A percentile compares a stretch with the other conserved stretches of the same genome.
Conservation (phyloP, 2,888 invertebrate species). For the Scaptomyza cyrtandrae region DNA sequence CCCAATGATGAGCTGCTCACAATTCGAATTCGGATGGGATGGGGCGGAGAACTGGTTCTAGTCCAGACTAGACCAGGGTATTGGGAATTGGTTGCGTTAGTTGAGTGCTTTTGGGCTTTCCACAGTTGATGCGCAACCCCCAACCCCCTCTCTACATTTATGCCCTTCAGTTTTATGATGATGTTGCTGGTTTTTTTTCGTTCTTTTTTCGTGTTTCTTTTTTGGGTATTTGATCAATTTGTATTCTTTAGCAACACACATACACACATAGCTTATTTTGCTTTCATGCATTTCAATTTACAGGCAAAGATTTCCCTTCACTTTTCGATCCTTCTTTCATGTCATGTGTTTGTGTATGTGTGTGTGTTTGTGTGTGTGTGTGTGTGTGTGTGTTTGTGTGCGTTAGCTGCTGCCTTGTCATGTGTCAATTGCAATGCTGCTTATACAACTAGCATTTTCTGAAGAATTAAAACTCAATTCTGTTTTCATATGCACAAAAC, state of each 20-base stretch:
- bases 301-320: slow-evolving; percentile 20
- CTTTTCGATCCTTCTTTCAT: neutral
- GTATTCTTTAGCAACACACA: slow-evolving; percentile 59
- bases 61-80: slow-evolving; percentile 14
- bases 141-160: neutral
- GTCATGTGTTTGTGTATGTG: slow-evolving; percentile 1
- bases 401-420: slow-evolving; percentile 51
- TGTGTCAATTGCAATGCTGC: slow-evolving; percentile 72
- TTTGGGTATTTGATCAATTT: slow-evolving; percentile 71
- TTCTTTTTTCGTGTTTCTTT: slow-evolving; percentile 41
- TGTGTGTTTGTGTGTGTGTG: slow-evolving; percentile 2
- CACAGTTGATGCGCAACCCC: slow-evolving; percentile 7
- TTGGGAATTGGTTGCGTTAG: slow-evolving; percentile 63
- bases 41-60: neutral
- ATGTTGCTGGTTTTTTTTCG: slow-evolving; percentile 50
- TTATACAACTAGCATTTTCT: slow-evolving; percentile 14
- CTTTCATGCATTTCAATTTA: slow-evolving; percentile 71
- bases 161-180: slow-evolving; percentile 58
- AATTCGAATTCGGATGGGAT: slow-evolving; percentile 12
- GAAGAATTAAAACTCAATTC: slow-evolving; percentile 72
- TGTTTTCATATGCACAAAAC: slow-evolving; percentile 62
- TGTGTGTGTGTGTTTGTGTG: neutral
- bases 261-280: slow-evolving; percentile 61
- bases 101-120: slow-evolving; percentile 62
- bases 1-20: slow-evolving; percentile 68